A percentile compares a stretch with the other conserved stretches of the same genome.
phyloP scores from a whole-genome alignment of 1,140 invertebrate species.

The Bradynema listronoti region DNA sequence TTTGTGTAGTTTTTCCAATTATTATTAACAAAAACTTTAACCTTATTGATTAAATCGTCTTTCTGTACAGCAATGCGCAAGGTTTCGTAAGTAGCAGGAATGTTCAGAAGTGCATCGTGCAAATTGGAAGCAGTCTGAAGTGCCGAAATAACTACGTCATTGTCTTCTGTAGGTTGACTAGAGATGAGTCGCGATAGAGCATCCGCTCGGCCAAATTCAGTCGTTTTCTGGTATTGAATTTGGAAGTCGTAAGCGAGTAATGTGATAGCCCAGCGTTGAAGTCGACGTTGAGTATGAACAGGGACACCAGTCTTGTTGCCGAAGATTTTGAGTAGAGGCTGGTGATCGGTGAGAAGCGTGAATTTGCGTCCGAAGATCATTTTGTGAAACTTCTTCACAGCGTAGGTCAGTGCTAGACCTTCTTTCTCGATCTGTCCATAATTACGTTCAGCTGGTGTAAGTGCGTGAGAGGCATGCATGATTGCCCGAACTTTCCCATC shows the following conservation, averaged over 20 bases:
- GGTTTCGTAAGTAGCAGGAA: no score
- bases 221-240: conserved; percentile 14
- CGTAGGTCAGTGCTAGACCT: conserved; percentile 59
- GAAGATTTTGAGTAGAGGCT: conserved; percentile 14
- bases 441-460: conserved; percentile 25
- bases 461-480: conserved; percentile 41
- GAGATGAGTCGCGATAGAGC: conserved; percentile 20
- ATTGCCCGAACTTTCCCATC: conserved; percentile 60
- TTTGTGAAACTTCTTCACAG: conserved; percentile 58
- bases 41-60: conserved; percentile 6
- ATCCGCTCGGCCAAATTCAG: conserved; percentile 21
- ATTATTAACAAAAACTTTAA: no score
- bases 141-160: conserved; percentile 5
- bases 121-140: neutral
- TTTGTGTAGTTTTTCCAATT: neutral
- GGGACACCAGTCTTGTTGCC: neutral
- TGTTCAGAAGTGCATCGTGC: no score
- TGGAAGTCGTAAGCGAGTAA: conserved; percentile 11
- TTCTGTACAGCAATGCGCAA: conserved; percentile 6
- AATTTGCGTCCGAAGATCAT: conserved; percentile 60
- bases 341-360: conserved; percentile 5
- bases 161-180: neutral
- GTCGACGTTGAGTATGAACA: neutral
- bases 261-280: conserved; percentile 16
- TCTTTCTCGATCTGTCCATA: conserved; percentile 62